These are phyloP conservation scores for Myathropa florea DNA, from an alignment of 2,888 invertebrate species.

Conservation along the genomic window DNA sequence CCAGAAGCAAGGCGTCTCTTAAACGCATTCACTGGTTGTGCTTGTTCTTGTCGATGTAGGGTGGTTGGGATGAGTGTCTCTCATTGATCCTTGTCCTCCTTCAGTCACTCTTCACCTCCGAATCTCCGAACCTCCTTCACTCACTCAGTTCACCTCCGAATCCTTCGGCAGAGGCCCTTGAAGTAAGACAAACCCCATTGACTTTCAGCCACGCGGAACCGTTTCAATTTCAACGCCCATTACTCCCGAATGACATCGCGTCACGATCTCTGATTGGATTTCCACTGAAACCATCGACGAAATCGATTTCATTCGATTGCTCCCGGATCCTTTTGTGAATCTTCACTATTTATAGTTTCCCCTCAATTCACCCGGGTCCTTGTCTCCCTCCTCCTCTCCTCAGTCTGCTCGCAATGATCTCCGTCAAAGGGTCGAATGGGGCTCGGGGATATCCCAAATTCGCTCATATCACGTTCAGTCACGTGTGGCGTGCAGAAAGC, in stretches of 20 bases:
- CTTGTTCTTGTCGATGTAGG: too few species aligned
- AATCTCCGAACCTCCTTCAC: too few species aligned
- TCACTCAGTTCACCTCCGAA: too few species aligned
- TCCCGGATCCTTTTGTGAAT: neutral
- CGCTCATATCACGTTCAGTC: conserved; percentile 64
- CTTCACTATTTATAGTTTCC: neutral
- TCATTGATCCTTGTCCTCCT: too few species aligned
- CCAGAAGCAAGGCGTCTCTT: too few species aligned
- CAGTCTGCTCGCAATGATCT: too few species aligned
- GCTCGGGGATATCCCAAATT: neutral
- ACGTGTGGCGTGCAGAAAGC: conserved; percentile 73
- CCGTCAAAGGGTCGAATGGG: too few species aligned
- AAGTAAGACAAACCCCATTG: neutral
- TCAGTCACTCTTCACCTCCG: too few species aligned
- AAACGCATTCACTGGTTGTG: too few species aligned
- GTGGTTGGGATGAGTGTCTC: too few species aligned
- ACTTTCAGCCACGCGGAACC: neutral
- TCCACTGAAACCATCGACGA: neutral
- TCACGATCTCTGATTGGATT: neutral
- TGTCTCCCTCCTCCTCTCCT: neutral
- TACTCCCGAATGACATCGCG: neutral
- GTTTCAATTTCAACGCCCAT: neutral
- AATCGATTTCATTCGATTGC: neutral
- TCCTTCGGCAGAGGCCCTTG: too few species aligned
- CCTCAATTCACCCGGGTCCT: neutral